Conservation (phyloP, 2,797 vertebrate species). For the Lepidocolaptes lacrymiger region DNA sequence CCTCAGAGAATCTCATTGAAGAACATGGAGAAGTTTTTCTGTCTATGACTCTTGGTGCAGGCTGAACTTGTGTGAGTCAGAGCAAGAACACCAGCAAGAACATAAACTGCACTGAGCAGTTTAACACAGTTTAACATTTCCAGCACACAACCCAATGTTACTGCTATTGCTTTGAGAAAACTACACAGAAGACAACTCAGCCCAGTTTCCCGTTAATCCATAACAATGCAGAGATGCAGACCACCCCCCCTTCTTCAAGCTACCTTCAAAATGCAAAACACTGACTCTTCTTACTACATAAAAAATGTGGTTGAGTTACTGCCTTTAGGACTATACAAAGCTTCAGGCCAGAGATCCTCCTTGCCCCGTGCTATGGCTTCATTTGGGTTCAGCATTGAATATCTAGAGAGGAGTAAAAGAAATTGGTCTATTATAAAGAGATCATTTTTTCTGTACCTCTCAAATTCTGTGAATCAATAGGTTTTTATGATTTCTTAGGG, state of each 20-base stretch:
- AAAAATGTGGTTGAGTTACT: not conserved
- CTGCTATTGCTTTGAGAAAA: not conserved
- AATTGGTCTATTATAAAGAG: not conserved
- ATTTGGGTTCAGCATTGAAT: not conserved
- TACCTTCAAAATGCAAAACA: not conserved
- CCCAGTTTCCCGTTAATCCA: not conserved
- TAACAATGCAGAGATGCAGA: not conserved
- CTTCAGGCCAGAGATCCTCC: not conserved
- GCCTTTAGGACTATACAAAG: rapidly evolving
- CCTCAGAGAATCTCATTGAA: not conserved
- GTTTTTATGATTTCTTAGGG: not conserved
- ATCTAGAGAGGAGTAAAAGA: not conserved
- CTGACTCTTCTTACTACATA: not conserved
- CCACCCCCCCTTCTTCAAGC: rapidly evolving
- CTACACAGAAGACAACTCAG: not conserved
- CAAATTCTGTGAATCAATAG: not conserved
- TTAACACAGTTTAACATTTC: not conserved
- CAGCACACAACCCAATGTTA: not conserved
- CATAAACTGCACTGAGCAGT: not conserved
- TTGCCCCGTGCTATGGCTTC: not conserved
- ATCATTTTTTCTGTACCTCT: not conserved
- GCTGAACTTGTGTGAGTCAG: rapidly evolving
- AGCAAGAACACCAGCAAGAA: not conserved
- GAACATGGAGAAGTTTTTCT: rapidly evolving
- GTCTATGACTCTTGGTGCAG: not conserved